Base-by-base conservation (phyloP, 1,140 invertebrate species). In the Leptonema lineaticorne region DNA sequence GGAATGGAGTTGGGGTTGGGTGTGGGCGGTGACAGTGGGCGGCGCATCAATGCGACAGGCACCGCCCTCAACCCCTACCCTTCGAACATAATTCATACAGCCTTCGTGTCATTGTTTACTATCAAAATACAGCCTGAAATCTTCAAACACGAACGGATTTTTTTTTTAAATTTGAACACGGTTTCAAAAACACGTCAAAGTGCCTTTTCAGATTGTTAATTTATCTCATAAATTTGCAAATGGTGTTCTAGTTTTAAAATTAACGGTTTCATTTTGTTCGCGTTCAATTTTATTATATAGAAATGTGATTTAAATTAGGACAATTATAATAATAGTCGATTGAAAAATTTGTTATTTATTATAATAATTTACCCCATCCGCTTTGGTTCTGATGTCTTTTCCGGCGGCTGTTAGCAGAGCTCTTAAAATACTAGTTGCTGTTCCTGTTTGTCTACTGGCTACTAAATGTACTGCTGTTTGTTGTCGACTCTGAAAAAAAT, bases 391-490 rank as follows among this genome's bases (percentile, higher is more conserved):
- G 69, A 93, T 94, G 72, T 97, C 94, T 77, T 93, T 94, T 18
- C 92, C 92, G 20, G 92, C 91, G 2, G 92, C 88, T 50, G 88
- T 88, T 9, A 97, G 83, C 6, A 98, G 81, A 4, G 92, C 87
- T 76, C 94, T 85, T 4, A 97, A 84, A 73, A 96, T 93, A 62
- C 89, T 89, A n/a, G 95, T 92, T 0, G 92, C 92, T 24, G 92
- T 94, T 22, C 93, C 94, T 0, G 91, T 94, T 78, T 94, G 90
- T 75, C 95, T 86, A 48, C 90, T 92, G 57, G 94, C 93, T 28
- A 96, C 93, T 77, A 97, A 81, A 81, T 98, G 95, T 5, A 97
- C 88, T 8, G 94, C 92, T 2, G 94, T 92, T 78, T 97, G 94
- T 76, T 93, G 87, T 53, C 86, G 86, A 71, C 88, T 86, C 90